Evolutionary conservation across 2,797 vertebrate species (phyloP).

Genomic region (Cyprinella venusta): DNA sequence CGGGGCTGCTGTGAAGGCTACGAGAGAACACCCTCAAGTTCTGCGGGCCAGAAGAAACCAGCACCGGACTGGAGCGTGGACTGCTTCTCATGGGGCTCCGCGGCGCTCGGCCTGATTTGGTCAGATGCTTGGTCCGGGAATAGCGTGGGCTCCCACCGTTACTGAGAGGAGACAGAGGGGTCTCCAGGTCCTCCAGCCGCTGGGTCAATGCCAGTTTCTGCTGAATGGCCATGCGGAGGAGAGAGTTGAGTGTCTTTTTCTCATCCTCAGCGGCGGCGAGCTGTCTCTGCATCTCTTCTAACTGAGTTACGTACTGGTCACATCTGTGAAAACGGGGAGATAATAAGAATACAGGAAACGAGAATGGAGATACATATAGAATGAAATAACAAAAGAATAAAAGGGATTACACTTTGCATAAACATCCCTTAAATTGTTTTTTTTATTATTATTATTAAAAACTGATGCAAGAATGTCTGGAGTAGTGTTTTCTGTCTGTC

Average conservation of each 20-base stretch:
- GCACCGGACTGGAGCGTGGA: slow-evolving; percentile 76
- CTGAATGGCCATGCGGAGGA: slow-evolving; percentile 88
- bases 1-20: slow-evolving; percentile 81
- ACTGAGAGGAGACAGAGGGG: slow-evolving; percentile 71
- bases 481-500: slow-evolving; percentile 22
- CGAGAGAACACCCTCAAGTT: slow-evolving; percentile 71
- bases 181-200: slow-evolving; percentile 82
- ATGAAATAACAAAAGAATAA: background rate
- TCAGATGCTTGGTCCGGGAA: slow-evolving; percentile 75
- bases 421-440: background rate
- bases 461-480: slow-evolving; percentile 17
- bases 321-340: slow-evolving; percentile 73
- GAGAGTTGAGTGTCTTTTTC: slow-evolving; percentile 86
- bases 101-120: slow-evolving; percentile 74
- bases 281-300: slow-evolving; percentile 89
- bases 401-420: slow-evolving; percentile 23
- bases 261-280: slow-evolving; percentile 85
- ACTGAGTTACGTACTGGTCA: slow-evolving; percentile 87
- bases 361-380: background rate
- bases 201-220: slow-evolving; percentile 87
- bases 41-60: slow-evolving; percentile 65
- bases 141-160: slow-evolving; percentile 75
- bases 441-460: slow-evolving; percentile 24
- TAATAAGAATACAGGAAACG: slow-evolving; percentile 22
- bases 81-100: slow-evolving; percentile 79